phyloP scores from a whole-genome alignment of 2,113 vertebrate genomes.

The Melierax canorus region DNA sequence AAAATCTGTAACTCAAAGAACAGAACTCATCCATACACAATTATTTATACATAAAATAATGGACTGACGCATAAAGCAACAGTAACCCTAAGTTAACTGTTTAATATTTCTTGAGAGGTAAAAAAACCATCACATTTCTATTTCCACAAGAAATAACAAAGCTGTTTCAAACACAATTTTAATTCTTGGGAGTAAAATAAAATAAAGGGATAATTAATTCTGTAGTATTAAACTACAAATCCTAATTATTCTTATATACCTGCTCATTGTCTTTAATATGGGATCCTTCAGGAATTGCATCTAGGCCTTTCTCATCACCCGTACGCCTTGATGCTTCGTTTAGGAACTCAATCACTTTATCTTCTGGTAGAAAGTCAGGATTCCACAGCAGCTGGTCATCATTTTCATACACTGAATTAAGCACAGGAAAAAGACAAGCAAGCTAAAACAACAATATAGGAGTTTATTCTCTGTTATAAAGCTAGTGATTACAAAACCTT shows the following conservation, averaged over 20 bases:
- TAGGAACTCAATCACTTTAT: constrained; percentile 90
- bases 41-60: background rate
- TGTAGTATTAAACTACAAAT: background rate
- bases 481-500: background rate
- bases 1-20: background rate
- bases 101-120: background rate
- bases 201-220: background rate
- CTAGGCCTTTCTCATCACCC: constrained; percentile 88
- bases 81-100: background rate
- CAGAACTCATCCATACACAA: background rate
- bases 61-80: background rate
- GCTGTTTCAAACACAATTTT: background rate
- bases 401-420: constrained; percentile 88
- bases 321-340: constrained; percentile 88
- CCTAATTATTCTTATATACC: constrained; percentile 59
- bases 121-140: background rate
- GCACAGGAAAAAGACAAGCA: background rate
- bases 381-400: constrained; percentile 98
- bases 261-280: constrained; percentile 98
- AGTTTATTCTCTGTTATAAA: background rate
- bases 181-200: background rate
- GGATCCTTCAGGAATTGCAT: constrained; percentile 92
- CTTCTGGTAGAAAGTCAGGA: constrained; percentile 88
- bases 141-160: background rate
- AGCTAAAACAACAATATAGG: background rate